Base-by-base conservation (phyloP, 2,113 vertebrate species). In the Pipra filicauda region DNA sequence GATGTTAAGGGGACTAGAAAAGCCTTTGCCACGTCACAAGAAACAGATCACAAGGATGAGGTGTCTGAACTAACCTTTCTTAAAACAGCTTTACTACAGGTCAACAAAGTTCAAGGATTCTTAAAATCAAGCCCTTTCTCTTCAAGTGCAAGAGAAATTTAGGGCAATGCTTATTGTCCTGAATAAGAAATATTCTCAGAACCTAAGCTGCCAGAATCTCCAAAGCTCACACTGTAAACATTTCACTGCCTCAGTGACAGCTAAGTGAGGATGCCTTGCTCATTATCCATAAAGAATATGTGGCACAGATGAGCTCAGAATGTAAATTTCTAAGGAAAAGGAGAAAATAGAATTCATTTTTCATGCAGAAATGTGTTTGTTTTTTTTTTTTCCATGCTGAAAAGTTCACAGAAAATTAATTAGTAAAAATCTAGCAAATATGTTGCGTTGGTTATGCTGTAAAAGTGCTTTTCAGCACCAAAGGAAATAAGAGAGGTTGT, bases 191-290 rank as follows among this genome's bases (percentile, higher is more conserved):
- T 96, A 86, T 95, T 96, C 97, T 97, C 95, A 78, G 91, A 95
- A 73, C 92, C 65, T 81, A 76, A 96, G 96, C 97, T 97, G 97
- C 97, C 95, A 97, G 95, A 83, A 90, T 96, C 94, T 92, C 80
- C 94, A 93, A 93, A 95, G 85, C 85, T 8, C 72, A 74, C 85
- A 12, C 91, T 93, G 97, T 97, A 97, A 97, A 97, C 96, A 97
- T 97, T 97, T 97, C 97, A 97, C 89, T 97, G 90, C 91, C 94
- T 94, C 95, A 83, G 95, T 76, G 89, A 95, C 96, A 96, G 92
- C 95, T 96, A 95, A 96, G 95, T 96, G 96, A 97, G 95, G 88
- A 96, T 97, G 93, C 92, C 88, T 91, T 96, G 84, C 86, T 95
- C 93, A 46, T 97, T 96, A 97, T 95, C 90, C 73, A 80, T 91